Base-by-base conservation (phyloP, 2,113 vertebrate genomes). In the Tylochromis polylepis region DNA sequence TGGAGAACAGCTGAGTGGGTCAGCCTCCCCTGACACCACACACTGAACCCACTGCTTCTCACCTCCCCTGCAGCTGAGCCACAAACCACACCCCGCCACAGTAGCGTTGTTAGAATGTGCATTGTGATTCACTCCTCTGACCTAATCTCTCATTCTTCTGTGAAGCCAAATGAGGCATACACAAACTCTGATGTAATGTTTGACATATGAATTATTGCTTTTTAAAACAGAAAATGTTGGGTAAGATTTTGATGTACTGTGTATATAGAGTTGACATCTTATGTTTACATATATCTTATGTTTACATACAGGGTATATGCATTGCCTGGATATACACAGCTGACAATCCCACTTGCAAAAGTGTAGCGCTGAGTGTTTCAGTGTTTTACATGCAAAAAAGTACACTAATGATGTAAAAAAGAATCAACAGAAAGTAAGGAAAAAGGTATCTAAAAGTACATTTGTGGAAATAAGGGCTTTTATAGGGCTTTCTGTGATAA, bases 51-150 rank as follows among this genome's bases (percentile, higher is more conserved):
- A 38, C 1, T 65, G 34, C 34, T 38, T 38, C 60, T 67, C 62
- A 67, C 62, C 62, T 67, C 11, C 34, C 62, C 20, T 5, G 34
- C 62, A 67, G 34, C 34, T 38, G 34, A 65, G 60, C 60, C 20
- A 67, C 60, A 8, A 38, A 20, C 60, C 62, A 67, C 62, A 38
- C 34, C 62, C 34, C 4, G 4, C 62, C 20, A 67, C 62, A 67
- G 34, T 67, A 67, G 81, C 85, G 46, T 62, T 90, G 82, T 93
- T 92, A 51, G 27, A 2, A 83, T 91, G 78, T 83, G 56, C 72
- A 85, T 88, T 49, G 46, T 85, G 78, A 91, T 80, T 59, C 53
- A 53, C 72, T 86, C 29, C 31, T 81, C 51, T 34, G 3, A 77
- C n/a, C 83, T 83, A 51, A 53, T 53, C 27, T 31, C 18, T 77